phyloP scores from a whole-genome alignment of 1,140 invertebrate species.

The Homarus americanus region DNA sequence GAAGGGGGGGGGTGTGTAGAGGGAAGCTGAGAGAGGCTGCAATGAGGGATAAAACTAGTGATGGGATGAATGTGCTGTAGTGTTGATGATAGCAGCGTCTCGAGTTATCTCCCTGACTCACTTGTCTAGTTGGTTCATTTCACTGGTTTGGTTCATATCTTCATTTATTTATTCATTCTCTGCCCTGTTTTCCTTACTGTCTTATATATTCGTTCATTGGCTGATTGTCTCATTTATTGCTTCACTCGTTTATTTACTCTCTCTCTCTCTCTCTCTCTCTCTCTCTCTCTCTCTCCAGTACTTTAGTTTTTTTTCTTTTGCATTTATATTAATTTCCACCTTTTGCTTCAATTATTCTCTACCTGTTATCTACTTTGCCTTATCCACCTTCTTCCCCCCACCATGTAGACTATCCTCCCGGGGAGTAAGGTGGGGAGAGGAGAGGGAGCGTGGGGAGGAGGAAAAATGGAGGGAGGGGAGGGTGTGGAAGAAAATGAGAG shows the following conservation, averaged over 20 bases:
- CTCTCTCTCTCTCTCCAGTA: constrained; percentile 11
- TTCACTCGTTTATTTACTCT: neutral
- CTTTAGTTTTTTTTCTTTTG: neutral
- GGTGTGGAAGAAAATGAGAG: too few species aligned
- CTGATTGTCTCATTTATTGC: neutral
- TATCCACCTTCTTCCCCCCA: too few species aligned
- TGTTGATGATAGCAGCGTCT: neutral
- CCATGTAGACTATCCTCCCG: too few species aligned
- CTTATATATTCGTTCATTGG: neutral
- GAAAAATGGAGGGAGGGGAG: neutral
- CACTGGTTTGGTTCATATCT: neutral
- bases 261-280: constrained; percentile 18
- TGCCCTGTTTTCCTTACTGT: neutral
- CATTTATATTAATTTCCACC: neutral
- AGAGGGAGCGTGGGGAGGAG: neutral
- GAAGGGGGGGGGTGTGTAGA: neutral
- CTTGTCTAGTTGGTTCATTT: neutral
- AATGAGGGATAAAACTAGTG: neutral
- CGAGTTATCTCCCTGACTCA: neutral
- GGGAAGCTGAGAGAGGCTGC: neutral
- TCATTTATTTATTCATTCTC: neutral
- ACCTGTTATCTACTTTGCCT: neutral
- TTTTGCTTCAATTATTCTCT: neutral
- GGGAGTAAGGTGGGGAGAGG: neutral
- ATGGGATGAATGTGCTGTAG: neutral